Base-by-base conservation (phyloP, 2,113 vertebrate species). In the Aegithalos caudatus region DNA sequence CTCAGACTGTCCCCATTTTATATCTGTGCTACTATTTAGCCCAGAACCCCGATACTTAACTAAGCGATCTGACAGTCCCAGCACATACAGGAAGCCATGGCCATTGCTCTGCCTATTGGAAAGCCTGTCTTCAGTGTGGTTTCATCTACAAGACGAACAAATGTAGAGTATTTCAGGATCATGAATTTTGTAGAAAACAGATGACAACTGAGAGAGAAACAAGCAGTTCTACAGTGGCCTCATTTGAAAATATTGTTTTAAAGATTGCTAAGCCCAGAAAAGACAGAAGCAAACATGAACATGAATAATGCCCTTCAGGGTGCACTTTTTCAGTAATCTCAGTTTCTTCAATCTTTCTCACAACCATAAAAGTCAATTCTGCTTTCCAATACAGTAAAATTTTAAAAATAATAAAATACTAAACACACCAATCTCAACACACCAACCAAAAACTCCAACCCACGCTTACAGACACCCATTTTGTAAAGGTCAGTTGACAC, bases 31-130 rank as follows among this genome's bases (percentile, higher is more conserved):
- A 44, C 47, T 35, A 29, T 29, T 62, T 27, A 85, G 61, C 11
- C 31, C 45, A 88, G 40, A 90, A 37, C 12, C 45, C 18, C 29
- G 44, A 64, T 1, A 53, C 22, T 51, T 22, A 28, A 45, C 13
- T 4, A 1, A 58, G 47, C 0, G 4, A 72, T 2, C 13, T 2
- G 1, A 58, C 38, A 15, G 11, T 76, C 35, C 40, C 47, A 76
- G 67, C 45, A 57, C 4, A 4, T 7, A 23, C 9, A 33, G 23
- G 8, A 72, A 90, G 29, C 50, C 25, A 35, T 2, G 37, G 79
- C 33, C 67, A 66, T 16, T 88, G 33, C 21, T 88, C 45, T 82
- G 27, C 48, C 62, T 86, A 10, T 2, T 22, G n/a, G 31, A 88
- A 95, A 77, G 40, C 23, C 28, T 35, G 18, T 50, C n/a, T n/a